Evolutionary conservation across 2,888 invertebrate species (phyloP), one percentile per base, ranked within the genome.

Genomic region (Drosophila monieri): DNA sequence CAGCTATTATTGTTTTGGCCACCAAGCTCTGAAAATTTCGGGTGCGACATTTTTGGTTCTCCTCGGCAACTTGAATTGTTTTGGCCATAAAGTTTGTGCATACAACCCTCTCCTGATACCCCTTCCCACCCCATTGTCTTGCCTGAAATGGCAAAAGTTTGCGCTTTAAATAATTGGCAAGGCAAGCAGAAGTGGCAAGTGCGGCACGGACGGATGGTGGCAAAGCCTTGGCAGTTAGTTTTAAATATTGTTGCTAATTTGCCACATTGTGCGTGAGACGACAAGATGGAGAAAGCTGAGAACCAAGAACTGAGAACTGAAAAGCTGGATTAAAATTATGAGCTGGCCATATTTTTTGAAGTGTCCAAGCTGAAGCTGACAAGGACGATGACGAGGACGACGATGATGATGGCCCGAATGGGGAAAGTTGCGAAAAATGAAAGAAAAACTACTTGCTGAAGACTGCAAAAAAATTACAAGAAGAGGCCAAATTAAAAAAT

Each of bases 191-290:
- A 70, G 46, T 15, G 64, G 48, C 44, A 48, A 25, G 43, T 35
- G n/a, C 35, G 14, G 35, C 35, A 35, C 8, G 30, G 44, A 37
- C 46, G 52, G 44, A 30, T 21, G 32, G n/a, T 30, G 55, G 64
- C 56, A 65, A 46, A 51, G 57, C 61, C 65, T 62, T 69, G 76
- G 71, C 81, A 73, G 85, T 81, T 80, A 85, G 78, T 85, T 83
- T 83, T 78, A 81, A 81, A 83, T 81, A 85, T 83, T 84, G 83
- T 84, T 79, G 81, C 84, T 83, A 83, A 83, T 83, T 83, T 84
- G 84, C 81, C 80, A 85, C 80, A 81, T 81, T 81, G 80, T 88
- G 88, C 88, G 80, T 80, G 76, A 32, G 32, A 9, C 30, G 41
- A 37, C 35, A 35, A 35, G 35, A 5, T 35, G 35, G 35, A 3